phyloP scores from a whole-genome alignment of 1,140 invertebrate species.

The Chionoecetes opilio region DNA sequence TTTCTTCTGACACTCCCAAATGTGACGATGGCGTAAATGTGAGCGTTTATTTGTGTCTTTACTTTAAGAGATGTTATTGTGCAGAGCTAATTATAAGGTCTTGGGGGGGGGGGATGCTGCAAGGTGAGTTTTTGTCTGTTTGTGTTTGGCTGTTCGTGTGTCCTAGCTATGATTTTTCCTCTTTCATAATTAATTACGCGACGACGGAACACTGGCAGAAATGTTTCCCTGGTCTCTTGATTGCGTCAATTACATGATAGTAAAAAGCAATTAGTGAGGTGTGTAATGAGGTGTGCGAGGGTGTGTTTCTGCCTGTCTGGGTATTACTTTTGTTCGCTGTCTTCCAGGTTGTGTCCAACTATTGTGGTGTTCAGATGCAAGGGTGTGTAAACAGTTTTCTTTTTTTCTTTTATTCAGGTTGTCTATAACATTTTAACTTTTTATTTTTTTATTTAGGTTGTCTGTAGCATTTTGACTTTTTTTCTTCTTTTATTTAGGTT shows the following conservation, averaged over 20 bases:
- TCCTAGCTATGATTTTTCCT: background rate
- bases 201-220: background rate
- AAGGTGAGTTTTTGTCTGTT: background rate
- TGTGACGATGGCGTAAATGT: slow-evolving; percentile 2
- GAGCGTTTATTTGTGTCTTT: background rate
- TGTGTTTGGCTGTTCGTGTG: background rate
- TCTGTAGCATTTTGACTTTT: background rate
- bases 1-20: background rate
- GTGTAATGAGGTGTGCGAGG: background rate
- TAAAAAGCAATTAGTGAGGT: background rate
- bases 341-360: background rate
- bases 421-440: background rate
- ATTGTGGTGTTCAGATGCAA: background rate
- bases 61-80: background rate
- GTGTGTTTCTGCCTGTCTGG: background rate
- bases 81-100: background rate
- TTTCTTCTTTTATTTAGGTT: background rate
- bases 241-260: background rate
- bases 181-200: slow-evolving; percentile 2
- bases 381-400: background rate
- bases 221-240: background rate
- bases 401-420: background rate
- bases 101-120: background rate
- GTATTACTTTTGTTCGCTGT: background rate
- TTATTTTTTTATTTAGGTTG: background rate